Base-by-base conservation (phyloP, 2,888 invertebrate genomes). In the Drosophila gaucha region DNA sequence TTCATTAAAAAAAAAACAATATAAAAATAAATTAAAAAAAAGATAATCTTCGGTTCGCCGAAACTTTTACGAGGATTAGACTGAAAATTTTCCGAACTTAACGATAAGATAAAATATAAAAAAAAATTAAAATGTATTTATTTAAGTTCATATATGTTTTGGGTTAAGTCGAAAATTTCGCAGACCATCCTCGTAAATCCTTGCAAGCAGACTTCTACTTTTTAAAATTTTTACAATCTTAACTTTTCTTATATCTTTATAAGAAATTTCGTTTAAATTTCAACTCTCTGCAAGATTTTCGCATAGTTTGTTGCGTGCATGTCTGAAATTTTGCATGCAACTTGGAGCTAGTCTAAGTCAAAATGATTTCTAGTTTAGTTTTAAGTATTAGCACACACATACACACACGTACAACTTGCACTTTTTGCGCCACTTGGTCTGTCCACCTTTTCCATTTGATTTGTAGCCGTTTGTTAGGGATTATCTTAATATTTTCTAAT, bases 361-460 rank as follows among this genome's bases (percentile, higher is more conserved):
- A 39, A 56, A 49, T 46, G 9, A 64, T 60, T 72, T 57, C 59
- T 67, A 74, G 73, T 68, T 50, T 64, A 73, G 62, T 35, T 36
- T 57, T 67, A 82, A 66, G 71, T 43, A 60, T 35, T 4, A 9
- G 26, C 41, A 57, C 30, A 20, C 38, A 35, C 26, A 28, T 6
- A 12, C 14, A 22, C 6, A n/a, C 20, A 8, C 26, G 12, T 16
- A n/a, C 30, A 12, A 10, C 2, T 12, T 56, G 46, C 59, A 59
- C 59, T n/a, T n/a, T 35, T 68, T 71, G 63, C 59, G 76, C 65
- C 67, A 65, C 67, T 54, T 74, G 55, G 51, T 62, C 56, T 78
- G 38, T 24, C 6, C 35, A 26, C 33, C 24, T 31, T 38, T 50
- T 18, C 8, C 8, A 47, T 49, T 60, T 76, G 43, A 49, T 74